A percentile compares a stretch with the other conserved stretches of the same genome.
These are phyloP conservation scores for Pteronotus mesoamericanus DNA, from an alignment of 2,797 vertebrate species.

Conservation along the genomic window DNA sequence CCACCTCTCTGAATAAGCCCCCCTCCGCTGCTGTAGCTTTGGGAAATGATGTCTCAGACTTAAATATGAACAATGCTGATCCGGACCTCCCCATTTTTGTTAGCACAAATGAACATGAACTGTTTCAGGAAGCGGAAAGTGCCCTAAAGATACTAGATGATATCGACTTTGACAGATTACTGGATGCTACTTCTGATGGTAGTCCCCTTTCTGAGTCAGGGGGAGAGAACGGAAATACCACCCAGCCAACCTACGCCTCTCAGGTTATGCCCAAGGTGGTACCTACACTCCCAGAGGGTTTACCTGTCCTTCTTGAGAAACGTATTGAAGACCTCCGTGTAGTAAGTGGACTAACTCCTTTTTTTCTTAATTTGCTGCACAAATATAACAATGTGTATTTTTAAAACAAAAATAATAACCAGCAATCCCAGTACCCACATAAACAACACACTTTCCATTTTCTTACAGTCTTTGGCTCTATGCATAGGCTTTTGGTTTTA, in stretches of 20 bases:
- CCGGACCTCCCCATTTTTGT: constrained; percentile 94
- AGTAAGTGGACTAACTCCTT: constrained; percentile 82
- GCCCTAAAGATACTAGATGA: constrained; percentile 93
- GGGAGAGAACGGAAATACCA: constrained; percentile 85
- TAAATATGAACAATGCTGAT: constrained; percentile 85
- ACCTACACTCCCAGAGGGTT: constrained; percentile 90
- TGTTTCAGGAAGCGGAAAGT: constrained; percentile 90
- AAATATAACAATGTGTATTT: background rate
- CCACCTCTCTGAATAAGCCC: constrained; percentile 80
- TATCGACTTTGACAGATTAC: constrained; percentile 92
- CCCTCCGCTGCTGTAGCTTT: constrained; percentile 68
- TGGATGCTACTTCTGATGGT: constrained; percentile 92
- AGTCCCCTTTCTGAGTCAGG: constrained; percentile 87
- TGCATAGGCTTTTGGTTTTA: background rate
- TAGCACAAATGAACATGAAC: constrained; percentile 90
- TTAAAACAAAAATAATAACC: background rate
- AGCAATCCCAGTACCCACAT: background rate
- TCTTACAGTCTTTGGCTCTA: background rate
- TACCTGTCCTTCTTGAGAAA: constrained; percentile 90
- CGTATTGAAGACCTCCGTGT: constrained; percentile 93
- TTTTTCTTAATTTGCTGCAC: background rate
- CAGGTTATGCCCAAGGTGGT: constrained; percentile 85
- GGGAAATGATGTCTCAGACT: constrained; percentile 83
- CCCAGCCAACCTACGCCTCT: constrained; percentile 82
- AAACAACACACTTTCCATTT: background rate